A percentile compares a stretch with the other conserved stretches of the same genome.
Conservation (phyloP, 2,888 invertebrate species). For the Leptinotarsa rubiginosa region DNA sequence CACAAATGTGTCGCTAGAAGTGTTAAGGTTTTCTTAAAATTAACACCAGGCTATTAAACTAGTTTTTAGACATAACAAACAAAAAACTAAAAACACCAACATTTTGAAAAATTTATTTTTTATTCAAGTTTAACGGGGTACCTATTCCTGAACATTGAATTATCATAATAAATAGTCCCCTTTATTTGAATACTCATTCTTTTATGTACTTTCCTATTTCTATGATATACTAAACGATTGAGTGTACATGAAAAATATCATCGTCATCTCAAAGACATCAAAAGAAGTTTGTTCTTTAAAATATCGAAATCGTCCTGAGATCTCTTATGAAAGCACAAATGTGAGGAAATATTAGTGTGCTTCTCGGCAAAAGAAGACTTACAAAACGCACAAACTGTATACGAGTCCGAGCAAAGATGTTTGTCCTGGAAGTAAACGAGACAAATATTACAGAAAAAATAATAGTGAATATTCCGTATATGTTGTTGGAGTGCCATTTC, state of each 20-base stretch:
- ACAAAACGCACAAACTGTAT: constrained; percentile 19
- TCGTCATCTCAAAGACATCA: constrained; percentile 2
- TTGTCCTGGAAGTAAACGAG: not conserved
- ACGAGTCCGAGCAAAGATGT: not conserved
- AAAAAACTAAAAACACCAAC: no score
- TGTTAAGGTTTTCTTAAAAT: no score
- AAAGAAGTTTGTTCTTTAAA: constrained; percentile 15
- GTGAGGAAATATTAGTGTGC: not conserved
- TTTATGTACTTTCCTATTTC: no score
- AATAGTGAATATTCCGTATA: not conserved
- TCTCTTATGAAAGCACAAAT: constrained; percentile 3
- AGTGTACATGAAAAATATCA: not conserved
- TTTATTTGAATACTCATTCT: no score
- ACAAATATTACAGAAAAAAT: constrained; percentile 14
- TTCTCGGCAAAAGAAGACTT: not conserved
- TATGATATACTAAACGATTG: no score
- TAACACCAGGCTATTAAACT: no score
- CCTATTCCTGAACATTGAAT: no score
- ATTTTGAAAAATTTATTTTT: no score
- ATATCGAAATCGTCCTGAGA: constrained; percentile 14
- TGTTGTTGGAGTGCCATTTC: constrained; percentile 4
- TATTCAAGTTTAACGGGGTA: no score
- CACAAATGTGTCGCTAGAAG: no score
- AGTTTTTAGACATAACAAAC: no score
- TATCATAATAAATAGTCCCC: no score